Evolutionary conservation across 1,140 invertebrate genomes (phyloP), one percentile per base, ranked within the genome.

Genomic region (Helicorthomorpha holstii): DNA sequence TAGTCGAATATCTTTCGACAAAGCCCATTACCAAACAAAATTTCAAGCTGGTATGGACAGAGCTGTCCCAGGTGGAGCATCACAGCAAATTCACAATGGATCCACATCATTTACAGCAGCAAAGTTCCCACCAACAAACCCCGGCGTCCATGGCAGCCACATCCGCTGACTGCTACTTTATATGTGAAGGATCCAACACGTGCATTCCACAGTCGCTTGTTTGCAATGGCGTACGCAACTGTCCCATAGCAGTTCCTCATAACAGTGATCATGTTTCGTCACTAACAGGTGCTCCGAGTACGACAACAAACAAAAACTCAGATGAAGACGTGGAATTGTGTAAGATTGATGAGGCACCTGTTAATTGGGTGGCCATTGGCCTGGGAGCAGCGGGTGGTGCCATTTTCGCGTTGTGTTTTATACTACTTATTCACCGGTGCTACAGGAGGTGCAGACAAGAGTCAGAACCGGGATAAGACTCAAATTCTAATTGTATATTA

Each of bases 21-120:
- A 41, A 41, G 38, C 19, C 7, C 19, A 19, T 25, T 19, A 25
- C 44, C 44, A 75, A 80, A 14, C 76, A 80, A 51, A 78, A 82
- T 1, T 89, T 91, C 60, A 84, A 85, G 64, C 79, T 91, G 25
- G 82, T 82, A 2, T 91, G 85, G 85, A 89, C 85, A 2, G 85
- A 89, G 60, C 69, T 90, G n/a, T 86, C 79, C 60, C 85, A 88
- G 63, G 66, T 89, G 54, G 23, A 51, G n/a, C 12, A 34, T 4
- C 51, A 52, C 22, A 52, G 44, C 43, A 24, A 48, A 34, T 52
- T 46, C 25, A 26, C 44, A 7, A 46, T 46, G 44, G 25, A 46
- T 7, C 4, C 27, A 22, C n/a, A n/a, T n/a, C n/a, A n/a, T n/a
- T n/a, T n/a, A n/a, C n/a, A n/a, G 7, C 4, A 7, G 23, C 3